phyloP scores from a whole-genome alignment of 2,113 vertebrate species.

The Colossoma macropomum region DNA sequence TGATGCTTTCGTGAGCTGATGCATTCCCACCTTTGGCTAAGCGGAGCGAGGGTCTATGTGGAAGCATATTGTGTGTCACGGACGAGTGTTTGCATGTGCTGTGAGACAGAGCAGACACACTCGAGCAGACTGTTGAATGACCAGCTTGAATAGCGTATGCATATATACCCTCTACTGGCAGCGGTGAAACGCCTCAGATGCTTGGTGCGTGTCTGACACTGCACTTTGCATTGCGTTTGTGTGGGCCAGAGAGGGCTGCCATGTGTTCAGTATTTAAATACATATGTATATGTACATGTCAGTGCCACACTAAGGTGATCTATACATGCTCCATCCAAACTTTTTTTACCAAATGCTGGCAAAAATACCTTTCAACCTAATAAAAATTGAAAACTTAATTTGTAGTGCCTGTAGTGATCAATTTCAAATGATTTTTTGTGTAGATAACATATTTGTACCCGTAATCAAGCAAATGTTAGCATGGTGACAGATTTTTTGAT shows the following conservation, averaged over 20 bases:
- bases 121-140: constrained; percentile 6
- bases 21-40: constrained; percentile 51
- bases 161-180: constrained; percentile 18
- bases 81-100: constrained; percentile 46
- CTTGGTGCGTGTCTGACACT: constrained; percentile 21
- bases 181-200: constrained; percentile 6
- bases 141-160: neutral
- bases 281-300: neutral
- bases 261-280: neutral
- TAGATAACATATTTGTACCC: too few relatives aligned
- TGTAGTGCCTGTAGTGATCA: too few relatives aligned
- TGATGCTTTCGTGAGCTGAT: constrained; percentile 43
- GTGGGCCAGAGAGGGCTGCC: constrained; percentile 14
- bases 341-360: too few relatives aligned
- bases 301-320: neutral
- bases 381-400: too few relatives aligned
- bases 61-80: constrained; percentile 53
- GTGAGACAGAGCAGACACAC: constrained; percentile 49
- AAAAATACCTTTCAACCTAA: neutral
- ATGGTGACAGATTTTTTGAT: too few relatives aligned
- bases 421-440: too few relatives aligned
- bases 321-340: too few relatives aligned
- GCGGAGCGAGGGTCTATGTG: constrained; percentile 45
- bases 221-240: constrained; percentile 33
- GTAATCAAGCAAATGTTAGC: too few relatives aligned